Conservation (phyloP, 2,888 invertebrate species). For the Entomobrya proxima region DNA sequence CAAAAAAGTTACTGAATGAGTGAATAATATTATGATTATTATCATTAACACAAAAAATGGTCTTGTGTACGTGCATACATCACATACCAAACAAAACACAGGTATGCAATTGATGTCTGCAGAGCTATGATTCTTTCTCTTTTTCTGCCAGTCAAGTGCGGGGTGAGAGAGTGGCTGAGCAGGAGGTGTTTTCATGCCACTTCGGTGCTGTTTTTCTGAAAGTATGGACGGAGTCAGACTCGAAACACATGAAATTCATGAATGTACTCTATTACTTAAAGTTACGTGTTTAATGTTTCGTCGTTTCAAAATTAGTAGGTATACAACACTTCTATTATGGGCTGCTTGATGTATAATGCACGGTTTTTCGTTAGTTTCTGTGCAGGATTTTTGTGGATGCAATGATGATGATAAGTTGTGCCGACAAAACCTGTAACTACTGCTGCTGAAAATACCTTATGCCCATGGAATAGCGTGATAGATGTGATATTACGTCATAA, state of each 20-base stretch:
- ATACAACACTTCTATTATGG: neutral
- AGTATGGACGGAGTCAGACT: too few relatives aligned
- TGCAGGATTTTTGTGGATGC: too few relatives aligned
- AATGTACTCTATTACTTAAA: neutral
- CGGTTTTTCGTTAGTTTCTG: neutral
- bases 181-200: neutral
- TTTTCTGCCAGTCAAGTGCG: neutral
- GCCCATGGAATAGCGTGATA: too few relatives aligned
- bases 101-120: neutral
- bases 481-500: too few relatives aligned
- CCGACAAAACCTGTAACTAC: too few relatives aligned
- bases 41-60: conserved; percentile 32
- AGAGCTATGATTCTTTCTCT: neutral
- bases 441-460: too few relatives aligned
- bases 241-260: neutral
- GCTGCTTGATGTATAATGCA: neutral
- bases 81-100: neutral
- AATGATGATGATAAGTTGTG: too few relatives aligned
- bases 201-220: neutral
- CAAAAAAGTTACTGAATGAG: conserved; percentile 28
- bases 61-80: neutral
- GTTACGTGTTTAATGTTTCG: conserved; percentile 1
- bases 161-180: too few relatives aligned
- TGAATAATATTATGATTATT: conserved; percentile 23
- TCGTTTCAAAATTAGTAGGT: conserved; percentile 15